Evolutionary conservation across 2,888 invertebrate genomes (phyloP), one percentile per base, ranked within the genome.

Genomic region (Perizoma affinitatum): DNA sequence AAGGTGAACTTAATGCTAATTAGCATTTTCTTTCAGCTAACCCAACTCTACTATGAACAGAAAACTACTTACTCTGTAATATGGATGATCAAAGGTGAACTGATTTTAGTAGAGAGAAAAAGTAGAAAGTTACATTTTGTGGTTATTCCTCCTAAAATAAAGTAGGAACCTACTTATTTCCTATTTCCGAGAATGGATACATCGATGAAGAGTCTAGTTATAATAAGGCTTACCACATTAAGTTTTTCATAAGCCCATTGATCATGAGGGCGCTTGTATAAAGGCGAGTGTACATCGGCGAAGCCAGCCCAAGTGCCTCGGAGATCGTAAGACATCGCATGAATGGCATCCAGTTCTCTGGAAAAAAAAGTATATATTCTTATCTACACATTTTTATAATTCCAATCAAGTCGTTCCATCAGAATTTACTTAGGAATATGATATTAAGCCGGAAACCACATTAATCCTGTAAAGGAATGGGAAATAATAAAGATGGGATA

Each of bases 241-340:
- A 98, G 94, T 83, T 96, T 96, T 79, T 97, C 97, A 77, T 97
- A 97, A 22, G 97, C 97, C 93, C 95, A 97, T 79, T 97, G 97
- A 83, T 98, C 97, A 76, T 96, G 96, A 0, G 97, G 96, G 48
- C 98, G 93, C 77, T 95, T 96, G 83, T 97, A 97, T 0, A 98
- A 90, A 0, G 97, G 96, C 73, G 97, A 97, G 80, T 98, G 98
- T 0, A 96, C 95, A 78, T 98, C 97, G 0, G 97, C 97, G 78
- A 97, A 97, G 10, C 97, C 97, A 0, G 96, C 97, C 97, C 97
- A 97, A 82, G 97, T 97, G 8, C 97, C 97, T 63, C 97, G 93
- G 49, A 97, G 92, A 85, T 97, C 97, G 81, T 97, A 97, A 0
- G 96, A 94, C 97, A 97, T 97, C 48, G 96, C 96, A 79, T 97